Percentiles rank a stretch among this genome's conserved stretches.
phyloP scores from a whole-genome alignment of 1,140 invertebrate genomes.

The Vanessa tameamea region DNA sequence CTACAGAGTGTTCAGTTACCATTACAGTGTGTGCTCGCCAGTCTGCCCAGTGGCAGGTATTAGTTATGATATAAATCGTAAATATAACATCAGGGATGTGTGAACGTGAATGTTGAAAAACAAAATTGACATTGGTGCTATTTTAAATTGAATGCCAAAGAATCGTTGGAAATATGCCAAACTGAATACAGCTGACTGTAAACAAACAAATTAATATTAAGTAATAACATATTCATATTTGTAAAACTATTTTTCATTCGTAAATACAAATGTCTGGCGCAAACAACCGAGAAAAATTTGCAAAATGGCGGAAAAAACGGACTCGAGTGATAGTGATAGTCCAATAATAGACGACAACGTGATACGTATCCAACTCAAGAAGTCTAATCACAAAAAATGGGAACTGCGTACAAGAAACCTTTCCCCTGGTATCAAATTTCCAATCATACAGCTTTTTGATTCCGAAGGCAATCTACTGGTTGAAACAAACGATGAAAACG shows the following conservation, averaged over 20 bases:
- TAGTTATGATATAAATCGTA: conserved; percentile 21
- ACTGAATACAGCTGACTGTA: conserved; percentile 75
- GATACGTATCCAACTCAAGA: conserved; percentile 77
- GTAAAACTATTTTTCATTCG: conserved; percentile 36
- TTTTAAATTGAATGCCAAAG: conserved; percentile 71
- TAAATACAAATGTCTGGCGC: conserved; percentile 44
- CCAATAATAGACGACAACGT: conserved; percentile 78
- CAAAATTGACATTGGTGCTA: conserved; percentile 78
- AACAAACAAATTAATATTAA: conserved; percentile 72
- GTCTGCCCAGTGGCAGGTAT: conserved; percentile 33
- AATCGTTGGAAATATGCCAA: conserved; percentile 69
- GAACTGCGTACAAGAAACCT: conserved; percentile 75
- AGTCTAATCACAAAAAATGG: conserved; percentile 76
- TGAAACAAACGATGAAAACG: conserved; percentile 79
- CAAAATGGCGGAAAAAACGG: conserved; percentile 65
- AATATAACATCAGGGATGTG: conserved; percentile 31
- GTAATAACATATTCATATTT: conserved; percentile 53
- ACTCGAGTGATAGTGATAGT: conserved; percentile 68
- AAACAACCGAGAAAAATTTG: conserved; percentile 43
- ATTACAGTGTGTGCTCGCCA: conserved; percentile 48
- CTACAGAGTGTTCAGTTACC: conserved; percentile 61
- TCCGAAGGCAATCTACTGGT: conserved; percentile 78
- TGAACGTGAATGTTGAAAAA: conserved; percentile 67
- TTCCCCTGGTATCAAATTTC: conserved; percentile 73
- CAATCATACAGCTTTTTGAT: conserved; percentile 79